Evolutionary conservation across 2,797 vertebrate species (phyloP).

Genomic region (Sebastes ruberrimus): DNA sequence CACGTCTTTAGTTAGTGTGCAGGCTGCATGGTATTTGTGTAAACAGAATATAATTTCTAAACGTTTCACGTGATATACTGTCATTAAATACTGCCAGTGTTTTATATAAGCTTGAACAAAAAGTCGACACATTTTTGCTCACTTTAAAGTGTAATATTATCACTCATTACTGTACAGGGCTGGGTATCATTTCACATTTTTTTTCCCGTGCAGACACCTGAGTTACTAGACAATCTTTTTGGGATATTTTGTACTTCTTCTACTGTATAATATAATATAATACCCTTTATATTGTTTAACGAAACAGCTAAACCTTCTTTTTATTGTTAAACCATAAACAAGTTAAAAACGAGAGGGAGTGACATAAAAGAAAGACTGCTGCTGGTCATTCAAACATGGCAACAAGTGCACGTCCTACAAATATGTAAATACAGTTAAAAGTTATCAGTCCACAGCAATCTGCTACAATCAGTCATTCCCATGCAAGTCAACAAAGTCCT

Average conservation of each 20-base stretch:
- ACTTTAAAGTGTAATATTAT: not conserved
- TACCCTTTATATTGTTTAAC: rapidly evolving
- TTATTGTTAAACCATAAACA: not conserved
- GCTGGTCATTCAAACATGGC: not conserved
- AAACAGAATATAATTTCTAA: not conserved
- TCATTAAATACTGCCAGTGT: not conserved
- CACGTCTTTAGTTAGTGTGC: not conserved
- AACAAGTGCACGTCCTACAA: not conserved
- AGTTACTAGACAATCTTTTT: not conserved
- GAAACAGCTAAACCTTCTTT: not conserved
- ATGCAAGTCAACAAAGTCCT: not conserved
- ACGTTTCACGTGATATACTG: not conserved
- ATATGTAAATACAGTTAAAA: not conserved
- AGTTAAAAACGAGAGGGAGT: not conserved
- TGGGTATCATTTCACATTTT: not conserved
- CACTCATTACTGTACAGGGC: not conserved
- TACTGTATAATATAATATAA: not conserved
- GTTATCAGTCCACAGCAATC: not conserved
- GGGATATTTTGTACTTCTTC: not conserved
- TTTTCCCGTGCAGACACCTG: not conserved
- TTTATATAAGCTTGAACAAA: not conserved
- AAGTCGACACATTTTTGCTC: not conserved
- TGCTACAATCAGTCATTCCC: not conserved
- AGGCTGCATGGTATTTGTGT: not conserved
- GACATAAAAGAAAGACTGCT: not conserved